Evolutionary conservation across 1,140 invertebrate species (phyloP).

Genomic region (Oedothorax gibbosus): DNA sequence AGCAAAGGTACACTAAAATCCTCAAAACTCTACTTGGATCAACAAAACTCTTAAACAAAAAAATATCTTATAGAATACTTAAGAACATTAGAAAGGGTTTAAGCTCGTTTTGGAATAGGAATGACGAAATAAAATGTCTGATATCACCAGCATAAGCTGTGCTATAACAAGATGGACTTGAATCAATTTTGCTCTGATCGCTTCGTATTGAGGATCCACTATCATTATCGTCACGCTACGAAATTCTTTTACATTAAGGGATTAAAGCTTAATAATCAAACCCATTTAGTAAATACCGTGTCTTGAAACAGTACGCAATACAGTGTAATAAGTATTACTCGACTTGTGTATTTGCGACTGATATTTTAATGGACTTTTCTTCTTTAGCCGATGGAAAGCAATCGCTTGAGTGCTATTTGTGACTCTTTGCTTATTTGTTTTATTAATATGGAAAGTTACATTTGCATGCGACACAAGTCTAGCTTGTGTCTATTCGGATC

Average conservation of each 20-base stretch:
- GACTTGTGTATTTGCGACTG: conserved; percentile 4
- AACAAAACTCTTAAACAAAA: no score
- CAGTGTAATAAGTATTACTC: conserved; percentile 7
- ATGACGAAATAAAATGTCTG: no score
- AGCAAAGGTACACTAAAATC: background rate
- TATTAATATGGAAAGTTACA: background rate
- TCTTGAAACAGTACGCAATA: background rate
- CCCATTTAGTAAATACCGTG: conserved; percentile 46
- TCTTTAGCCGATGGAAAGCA: conserved; percentile 8
- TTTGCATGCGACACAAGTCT: no score
- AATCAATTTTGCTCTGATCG: background rate
- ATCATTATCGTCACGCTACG: conserved; percentile 36
- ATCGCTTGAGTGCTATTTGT: conserved; percentile 19
- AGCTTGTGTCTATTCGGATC: no score
- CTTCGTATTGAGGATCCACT: background rate
- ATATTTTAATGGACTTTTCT: conserved; percentile 46
- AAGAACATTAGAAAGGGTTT: no score
- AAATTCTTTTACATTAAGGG: conserved; percentile 48
- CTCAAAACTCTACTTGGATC: no score
- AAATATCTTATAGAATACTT: no score
- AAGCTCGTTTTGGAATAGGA: no score
- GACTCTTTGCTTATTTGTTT: background rate
- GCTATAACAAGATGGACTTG: background rate
- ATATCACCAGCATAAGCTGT: no score
- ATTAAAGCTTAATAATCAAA: conserved; percentile 49